Evolutionary conservation across 35 echinoderm and acorn worm species (phyloP).

Genomic region (Anneissia japonica): DNA sequence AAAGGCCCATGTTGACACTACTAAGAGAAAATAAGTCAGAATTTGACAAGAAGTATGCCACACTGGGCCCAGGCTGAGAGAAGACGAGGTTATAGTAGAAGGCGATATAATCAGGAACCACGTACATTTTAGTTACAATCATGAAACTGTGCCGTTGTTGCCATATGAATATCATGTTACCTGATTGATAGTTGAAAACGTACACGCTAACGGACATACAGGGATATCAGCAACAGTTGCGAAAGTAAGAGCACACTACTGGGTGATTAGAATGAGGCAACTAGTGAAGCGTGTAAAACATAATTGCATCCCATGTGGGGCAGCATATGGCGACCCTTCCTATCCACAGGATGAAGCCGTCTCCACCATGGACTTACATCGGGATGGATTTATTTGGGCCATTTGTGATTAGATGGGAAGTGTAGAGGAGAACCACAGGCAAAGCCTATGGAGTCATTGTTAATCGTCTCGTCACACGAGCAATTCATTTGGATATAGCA

Average conservation of each 20-base stretch:
- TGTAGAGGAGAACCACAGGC: not conserved
- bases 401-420: not conserved
- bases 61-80: slow-evolving; percentile 8
- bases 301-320: slow-evolving; percentile 30
- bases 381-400: slow-evolving; percentile 5
- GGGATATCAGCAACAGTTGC: slow-evolving; percentile 13
- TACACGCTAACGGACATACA: slow-evolving; percentile 24
- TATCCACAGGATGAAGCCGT: not conserved
- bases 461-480: slow-evolving; percentile 18
- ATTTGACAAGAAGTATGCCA: not conserved
- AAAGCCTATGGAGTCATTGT: not conserved
- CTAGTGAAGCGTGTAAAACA: slow-evolving; percentile 21
- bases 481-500: slow-evolving; percentile 5
- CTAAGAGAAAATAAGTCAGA: not conserved
- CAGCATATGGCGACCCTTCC: not conserved
- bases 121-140: slow-evolving; percentile 41
- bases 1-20: not conserved
- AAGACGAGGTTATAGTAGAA: slow-evolving; percentile 28
- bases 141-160: slow-evolving; percentile 27
- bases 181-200: not conserved
- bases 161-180: slow-evolving; percentile 19
- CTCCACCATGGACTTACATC: slow-evolving; percentile 2
- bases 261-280: slow-evolving; percentile 17
- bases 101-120: slow-evolving; percentile 20
- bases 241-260: slow-evolving; percentile 30